These are phyloP conservation scores for Dasypus novemcinctus DNA, from an alignment of 2,113 vertebrate genomes.

Conservation along the genomic window DNA sequence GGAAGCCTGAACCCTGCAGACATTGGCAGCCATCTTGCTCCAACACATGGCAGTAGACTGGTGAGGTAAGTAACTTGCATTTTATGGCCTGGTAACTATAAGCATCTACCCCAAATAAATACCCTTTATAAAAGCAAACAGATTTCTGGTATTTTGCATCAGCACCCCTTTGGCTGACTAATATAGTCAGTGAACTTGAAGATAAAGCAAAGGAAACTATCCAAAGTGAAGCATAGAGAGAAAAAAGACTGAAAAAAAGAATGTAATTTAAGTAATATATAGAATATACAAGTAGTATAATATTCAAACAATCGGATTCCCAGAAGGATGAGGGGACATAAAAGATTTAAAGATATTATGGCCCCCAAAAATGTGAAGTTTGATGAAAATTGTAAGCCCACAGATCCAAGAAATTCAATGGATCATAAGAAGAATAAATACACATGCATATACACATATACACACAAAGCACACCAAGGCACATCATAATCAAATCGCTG, in stretches of 20 bases:
- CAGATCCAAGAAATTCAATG: neutral
- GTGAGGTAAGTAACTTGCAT: no score
- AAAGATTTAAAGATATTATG: neutral
- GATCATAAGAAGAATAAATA: neutral
- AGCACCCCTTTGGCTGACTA: no score
- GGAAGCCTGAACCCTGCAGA: no score
- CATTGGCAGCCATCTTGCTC: no score
- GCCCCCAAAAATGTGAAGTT: neutral
- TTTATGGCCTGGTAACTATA: no score
- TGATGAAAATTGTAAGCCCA: neutral
- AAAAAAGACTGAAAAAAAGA: neutral
- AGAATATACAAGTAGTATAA: neutral
- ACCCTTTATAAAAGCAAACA: no score
- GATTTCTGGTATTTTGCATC: no score
- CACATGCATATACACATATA: no score
- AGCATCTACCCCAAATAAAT: no score
- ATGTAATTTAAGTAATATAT: neutral
- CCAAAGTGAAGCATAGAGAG: neutral
- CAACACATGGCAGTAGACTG: no score
- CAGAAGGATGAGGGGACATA: neutral
- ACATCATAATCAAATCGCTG: neutral
- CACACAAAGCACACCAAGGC: neutral
- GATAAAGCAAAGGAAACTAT: neutral
- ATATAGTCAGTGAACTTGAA: neutral
- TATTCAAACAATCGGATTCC: neutral